These are phyloP conservation scores for Arenaria interpres DNA, from an alignment of 2,113 vertebrate species.

Conservation along the genomic window DNA sequence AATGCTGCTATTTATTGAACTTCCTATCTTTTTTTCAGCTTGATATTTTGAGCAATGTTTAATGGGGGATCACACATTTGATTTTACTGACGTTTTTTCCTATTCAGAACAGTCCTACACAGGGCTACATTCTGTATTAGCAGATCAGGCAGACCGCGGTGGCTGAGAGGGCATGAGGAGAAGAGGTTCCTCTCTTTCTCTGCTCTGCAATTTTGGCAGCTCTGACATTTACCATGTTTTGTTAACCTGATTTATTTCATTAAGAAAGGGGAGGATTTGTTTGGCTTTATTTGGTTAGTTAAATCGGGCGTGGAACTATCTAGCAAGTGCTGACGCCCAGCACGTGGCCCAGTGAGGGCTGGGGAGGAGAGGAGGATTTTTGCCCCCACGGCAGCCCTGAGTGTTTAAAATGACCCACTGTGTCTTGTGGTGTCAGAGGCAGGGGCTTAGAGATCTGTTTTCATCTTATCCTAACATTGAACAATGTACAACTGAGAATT, in stretches of 20 bases:
- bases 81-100: background rate
- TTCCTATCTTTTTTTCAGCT: background rate
- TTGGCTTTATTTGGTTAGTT: background rate
- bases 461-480: background rate
- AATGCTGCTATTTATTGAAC: conserved; percentile 17
- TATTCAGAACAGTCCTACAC: background rate
- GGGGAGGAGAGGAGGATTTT: background rate
- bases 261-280: background rate
- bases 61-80: background rate
- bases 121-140: background rate
- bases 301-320: background rate
- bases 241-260: background rate
- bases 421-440: background rate
- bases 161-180: background rate
- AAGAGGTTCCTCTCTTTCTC: background rate
- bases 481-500: background rate
- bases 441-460: background rate
- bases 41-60: background rate
- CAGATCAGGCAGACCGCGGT: background rate
- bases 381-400: fast-evolving
- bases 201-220: background rate
- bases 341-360: fast-evolving
- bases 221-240: background rate
- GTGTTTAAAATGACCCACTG: background rate
- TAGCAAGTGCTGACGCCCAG: background rate